These are phyloP conservation scores for Tympanoctomys barrerae DNA, from an alignment of 2,797 vertebrate genomes.

Conservation along the genomic window DNA sequence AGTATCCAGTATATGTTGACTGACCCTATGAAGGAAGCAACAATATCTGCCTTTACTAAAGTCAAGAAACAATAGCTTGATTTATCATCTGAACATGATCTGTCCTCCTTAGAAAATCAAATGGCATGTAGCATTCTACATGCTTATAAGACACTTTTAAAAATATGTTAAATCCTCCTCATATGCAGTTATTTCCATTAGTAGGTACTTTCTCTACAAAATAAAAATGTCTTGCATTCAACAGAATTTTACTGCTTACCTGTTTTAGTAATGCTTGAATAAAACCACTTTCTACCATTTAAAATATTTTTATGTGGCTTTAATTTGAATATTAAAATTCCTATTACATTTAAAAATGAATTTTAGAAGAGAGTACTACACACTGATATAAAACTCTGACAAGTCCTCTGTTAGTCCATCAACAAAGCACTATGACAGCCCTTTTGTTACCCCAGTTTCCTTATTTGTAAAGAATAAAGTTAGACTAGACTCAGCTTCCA, in stretches of 20 bases:
- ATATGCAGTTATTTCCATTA: slow-evolving; percentile 42
- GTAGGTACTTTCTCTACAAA: slow-evolving; percentile 54
- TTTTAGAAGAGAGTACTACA: slow-evolving; percentile 63
- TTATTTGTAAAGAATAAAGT: slow-evolving; percentile 65
- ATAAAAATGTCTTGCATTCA: slow-evolving; percentile 69
- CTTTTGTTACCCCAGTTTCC: slow-evolving; percentile 63
- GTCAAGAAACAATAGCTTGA: background rate
- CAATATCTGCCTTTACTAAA: slow-evolving; percentile 8
- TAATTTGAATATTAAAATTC: slow-evolving; percentile 65
- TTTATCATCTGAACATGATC: slow-evolving; percentile 30
- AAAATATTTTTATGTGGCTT: slow-evolving; percentile 56
- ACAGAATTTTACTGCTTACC: slow-evolving; percentile 29
- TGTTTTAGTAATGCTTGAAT: slow-evolving; percentile 59
- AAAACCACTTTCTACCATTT: slow-evolving; percentile 64
- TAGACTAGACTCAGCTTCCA: slow-evolving; percentile 43
- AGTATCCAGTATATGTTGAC: background rate
- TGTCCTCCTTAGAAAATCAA: slow-evolving; percentile 56
- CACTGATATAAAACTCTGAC: background rate
- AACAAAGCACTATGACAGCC: background rate
- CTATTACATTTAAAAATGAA: slow-evolving; percentile 64
- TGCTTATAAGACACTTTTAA: slow-evolving; percentile 39
- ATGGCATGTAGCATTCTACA: slow-evolving; percentile 22
- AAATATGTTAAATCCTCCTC: slow-evolving; percentile 45
- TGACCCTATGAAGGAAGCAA: slow-evolving; percentile 36
- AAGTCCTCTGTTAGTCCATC: background rate